Evolutionary conservation across 2,113 vertebrate genomes (phyloP), one percentile per base, ranked within the genome.

Genomic region (Sporophila hypoxantha): DNA sequence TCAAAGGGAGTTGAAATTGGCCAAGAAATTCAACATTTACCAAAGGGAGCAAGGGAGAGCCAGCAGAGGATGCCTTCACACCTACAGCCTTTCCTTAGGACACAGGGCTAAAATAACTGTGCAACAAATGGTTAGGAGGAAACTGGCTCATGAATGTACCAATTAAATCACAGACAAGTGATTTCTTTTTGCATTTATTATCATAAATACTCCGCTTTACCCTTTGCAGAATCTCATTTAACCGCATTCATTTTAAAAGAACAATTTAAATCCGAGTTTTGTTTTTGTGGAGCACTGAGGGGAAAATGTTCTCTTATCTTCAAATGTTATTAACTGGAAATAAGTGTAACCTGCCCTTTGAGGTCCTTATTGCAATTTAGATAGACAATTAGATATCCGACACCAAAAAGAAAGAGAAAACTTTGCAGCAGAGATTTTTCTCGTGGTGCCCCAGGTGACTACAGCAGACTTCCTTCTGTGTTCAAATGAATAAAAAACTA

Each of bases 361-460:
- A 96, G 77, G 42, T 87, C 76, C 90, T 94, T 91, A 64, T 77
- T 94, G 89, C 64, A 87, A 94, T 95, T 96, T 95, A 96, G 88
- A 95, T 92, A 89, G 85, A 88, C 78, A 93, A 91, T 95, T 93
- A 92, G 89, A 89, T 90, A 95, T 55, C 87, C 1, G 56, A 82
- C 49, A 83, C 47, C 79, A 57, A 90, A 92, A 90, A 92, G 70
- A 90, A 56, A 78, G 73, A 85, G 88, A 50, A 52, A 85, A 88
- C 44, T 94, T 80, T 47, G 49, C 37, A 90, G 70, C 17, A 81
- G 67, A 94, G 50, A 56, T 93, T 95, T 93, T 92, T 85, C 62
- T 92, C 18, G 5, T 49, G 30, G 34, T 30, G 52, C 84, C 77
- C 55, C 82, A 95, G 80, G 82, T 96, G 76, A 84, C 82, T 84